A percentile compares a stretch with the other conserved stretches of the same genome.
Evolutionary conservation across 2,113 vertebrate species (phyloP).

Genomic region (Passer domesticus): DNA sequence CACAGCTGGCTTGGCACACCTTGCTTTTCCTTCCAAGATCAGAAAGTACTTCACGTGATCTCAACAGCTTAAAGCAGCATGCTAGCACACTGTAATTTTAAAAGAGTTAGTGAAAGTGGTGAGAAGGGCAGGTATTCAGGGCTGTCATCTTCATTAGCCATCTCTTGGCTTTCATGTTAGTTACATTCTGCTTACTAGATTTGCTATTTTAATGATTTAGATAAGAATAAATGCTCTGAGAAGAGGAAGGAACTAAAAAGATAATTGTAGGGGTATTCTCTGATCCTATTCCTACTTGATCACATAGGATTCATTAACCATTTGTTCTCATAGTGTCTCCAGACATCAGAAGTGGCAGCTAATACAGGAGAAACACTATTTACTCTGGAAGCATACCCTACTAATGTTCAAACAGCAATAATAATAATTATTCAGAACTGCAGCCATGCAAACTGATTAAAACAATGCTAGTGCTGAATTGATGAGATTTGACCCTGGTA

Average conservation of each 20-base stretch:
- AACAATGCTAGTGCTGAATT: conserved; percentile 45
- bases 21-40: not conserved
- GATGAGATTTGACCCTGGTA: conserved; percentile 59
- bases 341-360: not conserved
- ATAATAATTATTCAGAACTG: conserved; percentile 31
- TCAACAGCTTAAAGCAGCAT: not conserved
- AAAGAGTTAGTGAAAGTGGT: not conserved
- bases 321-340: not conserved
- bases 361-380: not conserved
- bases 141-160: not conserved
- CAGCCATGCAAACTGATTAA: conserved; percentile 65
- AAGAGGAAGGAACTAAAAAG: not conserved
- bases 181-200: not conserved
- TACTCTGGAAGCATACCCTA: conserved; percentile 19
- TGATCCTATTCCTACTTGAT: not conserved
- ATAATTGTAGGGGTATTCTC: not conserved
- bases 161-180: not conserved
- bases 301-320: not conserved
- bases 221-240: not conserved
- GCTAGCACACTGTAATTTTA: not conserved
- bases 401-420: conserved; percentile 42
- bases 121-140: not conserved
- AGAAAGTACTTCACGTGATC: not conserved
- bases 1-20: not conserved
- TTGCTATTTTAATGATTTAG: not conserved